A percentile compares a stretch with the other conserved stretches of the same genome.
phyloP scores from a whole-genome alignment of 2,888 invertebrate genomes.

The Synergus japonicus region DNA sequence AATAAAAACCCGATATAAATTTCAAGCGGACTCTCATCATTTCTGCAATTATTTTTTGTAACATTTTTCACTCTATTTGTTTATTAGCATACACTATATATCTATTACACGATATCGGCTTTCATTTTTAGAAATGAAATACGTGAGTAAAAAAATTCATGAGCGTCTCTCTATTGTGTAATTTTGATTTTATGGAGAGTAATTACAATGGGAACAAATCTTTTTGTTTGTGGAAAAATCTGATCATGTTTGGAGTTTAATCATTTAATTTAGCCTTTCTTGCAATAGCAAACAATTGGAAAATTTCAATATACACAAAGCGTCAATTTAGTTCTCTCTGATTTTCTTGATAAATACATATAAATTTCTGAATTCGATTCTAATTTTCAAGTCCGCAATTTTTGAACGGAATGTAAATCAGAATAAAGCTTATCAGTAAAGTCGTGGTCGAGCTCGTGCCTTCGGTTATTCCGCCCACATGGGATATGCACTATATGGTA shows the following conservation, averaged over 20 bases:
- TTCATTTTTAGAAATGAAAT: too few relatives aligned
- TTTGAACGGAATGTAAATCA: constrained; percentile 30
- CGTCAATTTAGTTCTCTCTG: too few relatives aligned
- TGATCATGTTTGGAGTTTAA: too few relatives aligned
- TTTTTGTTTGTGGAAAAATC: too few relatives aligned
- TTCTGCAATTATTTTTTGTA: neutral
- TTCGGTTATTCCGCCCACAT: constrained; percentile 55
- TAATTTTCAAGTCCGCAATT: constrained; percentile 10
- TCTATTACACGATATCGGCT: too few relatives aligned
- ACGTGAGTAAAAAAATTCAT: too few relatives aligned
- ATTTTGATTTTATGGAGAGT: neutral
- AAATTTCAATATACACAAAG: too few relatives aligned
- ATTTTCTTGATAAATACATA: neutral
- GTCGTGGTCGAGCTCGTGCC: constrained; percentile 45
- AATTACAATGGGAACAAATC: neutral
- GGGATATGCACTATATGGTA: constrained; percentile 41
- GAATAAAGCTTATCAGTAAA: constrained; percentile 37
- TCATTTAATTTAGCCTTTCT: too few relatives aligned
- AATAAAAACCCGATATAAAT: neutral
- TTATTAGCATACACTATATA: too few relatives aligned
- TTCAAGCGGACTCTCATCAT: neutral
- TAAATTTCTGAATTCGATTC: constrained; percentile 24
- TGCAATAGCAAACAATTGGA: too few relatives aligned
- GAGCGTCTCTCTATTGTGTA: too few relatives aligned
- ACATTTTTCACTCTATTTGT: neutral